phyloP scores from a whole-genome alignment of 2,797 vertebrate species.

The Enteromius unitaeniatus region DNA sequence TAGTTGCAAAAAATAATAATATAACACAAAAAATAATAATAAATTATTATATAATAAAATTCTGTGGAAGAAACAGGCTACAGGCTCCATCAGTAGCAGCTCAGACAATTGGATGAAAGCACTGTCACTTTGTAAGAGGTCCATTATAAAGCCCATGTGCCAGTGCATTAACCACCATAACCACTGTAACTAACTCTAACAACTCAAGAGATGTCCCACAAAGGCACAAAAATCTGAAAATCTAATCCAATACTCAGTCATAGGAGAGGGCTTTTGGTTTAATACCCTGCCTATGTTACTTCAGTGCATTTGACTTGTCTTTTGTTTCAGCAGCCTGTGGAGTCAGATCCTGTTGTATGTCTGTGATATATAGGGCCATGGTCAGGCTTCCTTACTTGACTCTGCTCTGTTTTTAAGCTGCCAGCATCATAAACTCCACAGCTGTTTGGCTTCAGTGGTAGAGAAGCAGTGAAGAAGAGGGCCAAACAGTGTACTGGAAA shows the following conservation, averaged over 20 bases:
- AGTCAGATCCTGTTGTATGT: conserved; percentile 28
- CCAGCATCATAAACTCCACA: conserved; percentile 56
- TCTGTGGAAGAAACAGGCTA: background rate
- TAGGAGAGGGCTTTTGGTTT: conserved; percentile 28
- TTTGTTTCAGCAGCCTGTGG: conserved; percentile 32
- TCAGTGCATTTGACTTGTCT: conserved; percentile 19
- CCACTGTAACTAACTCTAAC: background rate
- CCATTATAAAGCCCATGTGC: background rate
- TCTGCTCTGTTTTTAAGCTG: conserved; percentile 52
- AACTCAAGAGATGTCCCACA: conserved; percentile 8
- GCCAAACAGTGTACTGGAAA: conserved; percentile 48
- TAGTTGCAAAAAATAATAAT: too few species aligned
- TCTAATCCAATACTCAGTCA: conserved; percentile 16
- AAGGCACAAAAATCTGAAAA: conserved; percentile 23
- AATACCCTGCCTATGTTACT: conserved; percentile 22
- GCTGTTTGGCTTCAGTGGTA: conserved; percentile 60
- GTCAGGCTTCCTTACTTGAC: conserved; percentile 26
- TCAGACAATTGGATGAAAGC: background rate
- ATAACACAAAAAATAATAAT: too few species aligned
- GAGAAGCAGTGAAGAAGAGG: conserved; percentile 37
- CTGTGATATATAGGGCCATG: conserved; percentile 12
- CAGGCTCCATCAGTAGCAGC: background rate
- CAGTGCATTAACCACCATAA: background rate
- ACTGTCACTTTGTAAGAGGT: background rate
- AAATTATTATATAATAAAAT: background rate